phyloP scores from a whole-genome alignment of 2,888 invertebrate genomes.

The Endomychus coccineus region DNA sequence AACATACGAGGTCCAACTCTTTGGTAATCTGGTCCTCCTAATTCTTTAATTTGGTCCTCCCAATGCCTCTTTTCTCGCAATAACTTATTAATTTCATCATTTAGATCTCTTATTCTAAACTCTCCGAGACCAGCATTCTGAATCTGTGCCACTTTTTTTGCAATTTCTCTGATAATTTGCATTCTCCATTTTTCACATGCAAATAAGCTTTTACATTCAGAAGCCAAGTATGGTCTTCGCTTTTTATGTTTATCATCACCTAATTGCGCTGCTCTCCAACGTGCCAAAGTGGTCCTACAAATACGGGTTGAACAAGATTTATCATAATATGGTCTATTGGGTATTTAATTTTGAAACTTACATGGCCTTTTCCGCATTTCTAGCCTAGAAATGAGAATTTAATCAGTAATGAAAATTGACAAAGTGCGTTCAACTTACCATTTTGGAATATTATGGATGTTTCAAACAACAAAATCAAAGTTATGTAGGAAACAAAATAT shows the following conservation, averaged over 20 bases:
- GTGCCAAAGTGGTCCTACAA: constrained; percentile 89
- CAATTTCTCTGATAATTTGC: constrained; percentile 95
- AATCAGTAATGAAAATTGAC: constrained; percentile 3
- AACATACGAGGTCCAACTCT: constrained; percentile 88
- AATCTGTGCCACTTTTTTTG: constrained; percentile 97
- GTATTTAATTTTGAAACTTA: constrained; percentile 49
- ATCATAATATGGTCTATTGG: constrained; percentile 4
- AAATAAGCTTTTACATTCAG: constrained; percentile 85
- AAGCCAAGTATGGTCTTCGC: constrained; percentile 86
- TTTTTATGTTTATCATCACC: constrained; percentile 79
- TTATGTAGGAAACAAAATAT: too few relatives aligned
- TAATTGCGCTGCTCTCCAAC: constrained; percentile 96
- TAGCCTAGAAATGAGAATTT: constrained; percentile 61
- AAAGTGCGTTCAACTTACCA: too few relatives aligned
- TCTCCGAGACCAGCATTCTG: constrained; percentile 99
- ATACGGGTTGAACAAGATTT: constrained; percentile 20
- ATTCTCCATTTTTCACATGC: constrained; percentile 95
- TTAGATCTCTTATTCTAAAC: constrained; percentile 93
- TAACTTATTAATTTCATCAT: constrained; percentile 98
- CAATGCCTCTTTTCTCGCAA: constrained; percentile 94
- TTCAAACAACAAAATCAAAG: too few relatives aligned
- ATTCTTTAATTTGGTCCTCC: constrained; percentile 92
- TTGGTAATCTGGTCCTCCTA: constrained; percentile 93
- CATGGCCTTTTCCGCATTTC: constrained; percentile 97
- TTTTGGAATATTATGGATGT: too few relatives aligned